phyloP scores from a whole-genome alignment of 1,140 invertebrate species.

The Aphidius ervi region DNA sequence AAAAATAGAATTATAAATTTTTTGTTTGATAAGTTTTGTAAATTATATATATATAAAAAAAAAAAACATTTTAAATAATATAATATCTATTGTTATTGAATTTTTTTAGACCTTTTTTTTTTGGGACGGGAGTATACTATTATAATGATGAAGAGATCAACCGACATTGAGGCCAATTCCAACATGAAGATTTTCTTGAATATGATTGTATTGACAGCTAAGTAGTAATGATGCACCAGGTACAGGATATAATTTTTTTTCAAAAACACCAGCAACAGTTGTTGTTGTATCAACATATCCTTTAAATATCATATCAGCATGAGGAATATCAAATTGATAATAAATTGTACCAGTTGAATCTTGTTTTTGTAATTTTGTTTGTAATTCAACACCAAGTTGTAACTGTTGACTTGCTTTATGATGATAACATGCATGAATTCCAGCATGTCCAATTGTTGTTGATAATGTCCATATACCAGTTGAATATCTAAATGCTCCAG shows the following conservation, averaged over 20 bases:
- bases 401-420: slow-evolving; percentile 67
- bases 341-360: slow-evolving; percentile 67
- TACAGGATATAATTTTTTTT: slow-evolving; percentile 68
- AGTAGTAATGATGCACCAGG: slow-evolving; percentile 66
- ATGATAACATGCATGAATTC: slow-evolving; percentile 67
- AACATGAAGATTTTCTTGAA: slow-evolving; percentile 57
- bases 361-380: slow-evolving; percentile 59
- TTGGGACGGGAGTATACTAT: neutral
- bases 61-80: neutral
- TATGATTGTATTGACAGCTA: slow-evolving; percentile 71
- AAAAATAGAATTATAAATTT: neutral
- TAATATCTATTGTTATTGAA: neutral
- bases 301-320: slow-evolving; percentile 67
- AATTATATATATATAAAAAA: too few relatives aligned
- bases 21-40: too few relatives aligned
- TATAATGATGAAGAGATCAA: slow-evolving; percentile 28
- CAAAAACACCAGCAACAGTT: slow-evolving; percentile 67
- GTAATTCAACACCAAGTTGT: slow-evolving; percentile 60
- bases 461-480: slow-evolving; percentile 57
- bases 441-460: slow-evolving; percentile 66
- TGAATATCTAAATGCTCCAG: slow-evolving; percentile 66
- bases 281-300: slow-evolving; percentile 70
- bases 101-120: neutral
- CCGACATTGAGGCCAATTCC: slow-evolving; percentile 62
- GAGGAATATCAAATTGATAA: slow-evolving; percentile 72